Percentiles rank a stretch among this genome's conserved stretches.
Evolutionary conservation across 2,113 vertebrate genomes (phyloP).

Genomic region (Brevimyrus niger): DNA sequence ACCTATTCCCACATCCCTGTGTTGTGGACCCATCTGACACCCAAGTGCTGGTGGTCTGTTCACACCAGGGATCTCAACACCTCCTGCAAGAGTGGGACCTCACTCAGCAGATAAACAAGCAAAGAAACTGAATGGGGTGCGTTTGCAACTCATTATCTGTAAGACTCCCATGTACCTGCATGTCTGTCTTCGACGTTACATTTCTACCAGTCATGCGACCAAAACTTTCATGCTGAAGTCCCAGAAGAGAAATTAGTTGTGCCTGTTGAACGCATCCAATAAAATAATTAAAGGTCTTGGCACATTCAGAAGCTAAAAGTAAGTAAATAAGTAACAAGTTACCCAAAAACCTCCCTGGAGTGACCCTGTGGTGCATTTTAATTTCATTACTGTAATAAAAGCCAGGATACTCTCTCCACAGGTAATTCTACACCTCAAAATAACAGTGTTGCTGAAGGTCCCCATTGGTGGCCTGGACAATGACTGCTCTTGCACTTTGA

Average conservation of each 20-base stretch:
- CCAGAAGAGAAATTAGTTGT: background rate
- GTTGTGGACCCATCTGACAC: background rate
- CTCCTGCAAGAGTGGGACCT: background rate
- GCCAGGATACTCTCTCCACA: background rate
- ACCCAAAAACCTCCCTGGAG: background rate
- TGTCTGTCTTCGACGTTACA: background rate
- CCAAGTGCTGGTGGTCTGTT: background rate
- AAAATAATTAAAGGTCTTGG: background rate
- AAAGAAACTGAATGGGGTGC: background rate
- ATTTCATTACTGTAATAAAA: conserved; percentile 1
- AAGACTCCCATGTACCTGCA: background rate
- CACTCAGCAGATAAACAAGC: background rate
- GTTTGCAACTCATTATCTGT: background rate
- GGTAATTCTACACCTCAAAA: background rate
- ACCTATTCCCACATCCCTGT: background rate
- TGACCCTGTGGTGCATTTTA: background rate
- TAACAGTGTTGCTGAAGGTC: background rate
- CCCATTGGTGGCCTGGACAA: background rate
- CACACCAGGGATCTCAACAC: background rate
- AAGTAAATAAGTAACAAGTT: background rate
- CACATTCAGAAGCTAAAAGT: background rate
- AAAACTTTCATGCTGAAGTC: background rate
- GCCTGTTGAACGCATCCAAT: background rate
- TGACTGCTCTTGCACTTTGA: background rate
- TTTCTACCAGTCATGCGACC: background rate